Conservation (phyloP, 2,888 invertebrate species). For the Tachina grossa region DNA sequence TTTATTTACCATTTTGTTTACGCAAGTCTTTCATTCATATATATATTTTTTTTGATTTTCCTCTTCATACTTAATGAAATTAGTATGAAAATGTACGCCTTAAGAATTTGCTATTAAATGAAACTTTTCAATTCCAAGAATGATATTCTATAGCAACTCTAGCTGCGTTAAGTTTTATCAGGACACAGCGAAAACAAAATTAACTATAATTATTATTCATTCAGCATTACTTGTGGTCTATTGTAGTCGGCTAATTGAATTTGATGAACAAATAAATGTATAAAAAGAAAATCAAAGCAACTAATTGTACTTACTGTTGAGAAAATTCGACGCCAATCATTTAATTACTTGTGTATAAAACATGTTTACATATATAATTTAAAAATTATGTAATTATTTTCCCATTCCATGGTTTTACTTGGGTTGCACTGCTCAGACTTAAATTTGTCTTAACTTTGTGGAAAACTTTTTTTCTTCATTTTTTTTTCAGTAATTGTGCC, state of each 20-base stretch:
- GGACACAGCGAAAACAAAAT: background rate
- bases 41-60: background rate
- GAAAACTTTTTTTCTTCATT: too few relatives aligned
- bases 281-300: background rate
- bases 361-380: background rate
- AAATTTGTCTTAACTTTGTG: background rate
- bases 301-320: background rate
- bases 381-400: background rate
- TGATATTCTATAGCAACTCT: background rate
- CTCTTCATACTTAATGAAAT: background rate
- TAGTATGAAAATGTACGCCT: background rate
- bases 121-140: background rate
- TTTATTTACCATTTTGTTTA: conserved; percentile 4
- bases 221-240: background rate
- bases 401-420: background rate
- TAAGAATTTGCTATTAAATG: conserved; percentile 11
- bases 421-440: background rate
- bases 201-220: conserved; percentile 30
- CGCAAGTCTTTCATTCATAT: background rate
- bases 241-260: conserved; percentile 17
- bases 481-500: background rate
- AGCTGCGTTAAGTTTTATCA: background rate
- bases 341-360: background rate
- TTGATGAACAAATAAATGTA: background rate
- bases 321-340: background rate